Conservation (phyloP, 92 coral and sea anemone genomes). For the Epizoanthus fatuus region DNA sequence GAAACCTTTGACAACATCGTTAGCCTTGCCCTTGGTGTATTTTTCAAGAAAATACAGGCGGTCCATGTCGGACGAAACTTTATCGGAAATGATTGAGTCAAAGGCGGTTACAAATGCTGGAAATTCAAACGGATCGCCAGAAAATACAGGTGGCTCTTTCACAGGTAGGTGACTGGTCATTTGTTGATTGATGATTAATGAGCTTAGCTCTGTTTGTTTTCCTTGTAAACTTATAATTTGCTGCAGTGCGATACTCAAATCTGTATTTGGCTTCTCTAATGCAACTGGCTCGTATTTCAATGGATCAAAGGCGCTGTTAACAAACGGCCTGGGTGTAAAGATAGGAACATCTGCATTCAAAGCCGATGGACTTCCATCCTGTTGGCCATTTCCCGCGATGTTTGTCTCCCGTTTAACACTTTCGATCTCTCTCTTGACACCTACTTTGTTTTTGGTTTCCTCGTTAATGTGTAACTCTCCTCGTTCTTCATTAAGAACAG, state of each 20-base stretch:
- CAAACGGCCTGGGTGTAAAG: too few relatives aligned
- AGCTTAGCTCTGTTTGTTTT: constrained; percentile 48
- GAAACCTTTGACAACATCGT: constrained; percentile 67
- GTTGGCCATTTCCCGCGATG: too few relatives aligned
- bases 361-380: too few relatives aligned
- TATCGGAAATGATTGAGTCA: constrained; percentile 57
- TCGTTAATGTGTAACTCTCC: background rate
- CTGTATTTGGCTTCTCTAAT: too few relatives aligned
- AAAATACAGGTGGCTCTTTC: constrained; percentile 60
- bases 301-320: too few relatives aligned
- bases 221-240: constrained; percentile 24
- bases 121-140: constrained; percentile 58
- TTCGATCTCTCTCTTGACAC: too few relatives aligned
- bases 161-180: constrained; percentile 52
- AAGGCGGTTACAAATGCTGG: constrained; percentile 58
- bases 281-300: too few relatives aligned
- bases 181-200: constrained; percentile 50
- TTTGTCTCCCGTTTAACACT: too few relatives aligned
- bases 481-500: too few relatives aligned
- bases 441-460: background rate
- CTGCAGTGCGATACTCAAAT: background rate
- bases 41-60: constrained; percentile 63
- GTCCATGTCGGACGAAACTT: constrained; percentile 53
- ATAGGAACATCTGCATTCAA: too few relatives aligned
- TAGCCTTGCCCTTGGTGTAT: constrained; percentile 68